Base-by-base conservation (phyloP, 2,113 vertebrate species). In the Rousettus leschenaultii region DNA sequence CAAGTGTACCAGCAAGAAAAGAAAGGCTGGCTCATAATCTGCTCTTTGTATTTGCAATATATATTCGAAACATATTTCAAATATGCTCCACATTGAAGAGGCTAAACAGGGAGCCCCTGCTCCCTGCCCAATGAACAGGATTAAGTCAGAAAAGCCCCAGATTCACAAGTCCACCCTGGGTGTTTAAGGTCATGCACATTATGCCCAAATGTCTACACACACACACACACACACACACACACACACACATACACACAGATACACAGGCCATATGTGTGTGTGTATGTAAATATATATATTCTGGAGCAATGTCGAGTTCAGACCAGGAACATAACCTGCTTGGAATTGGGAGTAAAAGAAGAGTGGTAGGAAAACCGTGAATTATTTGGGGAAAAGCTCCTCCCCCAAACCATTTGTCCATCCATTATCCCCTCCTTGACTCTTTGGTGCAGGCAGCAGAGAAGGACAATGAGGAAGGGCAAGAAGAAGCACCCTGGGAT, bases 41-140 rank as follows among this genome's bases (percentile, higher is more conserved):
- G 6, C 28, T 79, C n/a, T 97, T 83, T 96, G 77, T 57, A 75
- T 90, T 89, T 75, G 77, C 78, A 86, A 78, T 33, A 51, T 65
- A 10, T 40, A 43, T 79, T 80, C 73, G 82, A 61, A 57, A 92
- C 30, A 13, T 33, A 82, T 89, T 94, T 79, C 63, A 84, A 61
- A 95, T 66, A 53, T 19, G 21, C 26, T 95, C 45, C 16, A 13
- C 24, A 22, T 43, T 65, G 33, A 88, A 80, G 61, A 73, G 7
- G 28, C 16, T 57, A 61, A 43, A 38, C 61, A 77, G 30, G 51
- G 51, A 80, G 53, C 51, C 11, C 40, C 65, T 70, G 6, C 75
- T 71, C 77, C 8, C 11, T 94, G 28, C 6, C 28, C 82, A 18
- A 26, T 8, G 40, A 51, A 78, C 55, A 83, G 28, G 45, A 66